A percentile compares a stretch with the other conserved stretches of the same genome.
Conservation (phyloP, 2,113 vertebrate species). For the Alectura lathami region DNA sequence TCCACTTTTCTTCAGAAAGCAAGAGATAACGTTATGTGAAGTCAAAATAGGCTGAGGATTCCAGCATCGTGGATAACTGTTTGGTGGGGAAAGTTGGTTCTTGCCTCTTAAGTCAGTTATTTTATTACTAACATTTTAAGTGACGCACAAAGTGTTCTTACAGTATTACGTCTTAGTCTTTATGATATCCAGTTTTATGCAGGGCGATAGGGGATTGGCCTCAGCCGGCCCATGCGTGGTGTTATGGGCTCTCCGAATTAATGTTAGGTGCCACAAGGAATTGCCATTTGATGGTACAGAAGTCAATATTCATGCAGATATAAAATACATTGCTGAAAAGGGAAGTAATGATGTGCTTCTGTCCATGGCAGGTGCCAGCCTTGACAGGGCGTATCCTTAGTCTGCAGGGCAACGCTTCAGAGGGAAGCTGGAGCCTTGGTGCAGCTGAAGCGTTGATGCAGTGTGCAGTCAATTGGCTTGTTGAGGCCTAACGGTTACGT, state of each 20-base stretch:
- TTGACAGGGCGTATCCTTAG: not conserved
- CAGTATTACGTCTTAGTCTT: not conserved
- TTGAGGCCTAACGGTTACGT: not conserved
- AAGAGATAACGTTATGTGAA: not conserved
- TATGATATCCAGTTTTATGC: fast-evolving
- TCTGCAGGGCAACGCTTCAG: not conserved
- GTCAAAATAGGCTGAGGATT: not conserved
- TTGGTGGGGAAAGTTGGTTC: fast-evolving
- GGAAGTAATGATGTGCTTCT: not conserved
- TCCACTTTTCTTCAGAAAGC: not conserved
- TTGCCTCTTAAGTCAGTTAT: not conserved
- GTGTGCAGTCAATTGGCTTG: not conserved
- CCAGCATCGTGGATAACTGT: not conserved
- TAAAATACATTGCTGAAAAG: not conserved
- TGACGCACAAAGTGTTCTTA: not conserved
- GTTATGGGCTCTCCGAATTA: not conserved
- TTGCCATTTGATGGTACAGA: not conserved
- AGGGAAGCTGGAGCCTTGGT: not conserved
- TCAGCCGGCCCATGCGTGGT: not conserved
- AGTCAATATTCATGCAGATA: not conserved
- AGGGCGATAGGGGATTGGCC: not conserved
- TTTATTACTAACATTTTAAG: not conserved
- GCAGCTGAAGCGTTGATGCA: not conserved
- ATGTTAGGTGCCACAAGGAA: not conserved
- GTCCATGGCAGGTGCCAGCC: not conserved